Conservation (phyloP, 1,140 invertebrate genomes). For the Eupeodes corollae region DNA sequence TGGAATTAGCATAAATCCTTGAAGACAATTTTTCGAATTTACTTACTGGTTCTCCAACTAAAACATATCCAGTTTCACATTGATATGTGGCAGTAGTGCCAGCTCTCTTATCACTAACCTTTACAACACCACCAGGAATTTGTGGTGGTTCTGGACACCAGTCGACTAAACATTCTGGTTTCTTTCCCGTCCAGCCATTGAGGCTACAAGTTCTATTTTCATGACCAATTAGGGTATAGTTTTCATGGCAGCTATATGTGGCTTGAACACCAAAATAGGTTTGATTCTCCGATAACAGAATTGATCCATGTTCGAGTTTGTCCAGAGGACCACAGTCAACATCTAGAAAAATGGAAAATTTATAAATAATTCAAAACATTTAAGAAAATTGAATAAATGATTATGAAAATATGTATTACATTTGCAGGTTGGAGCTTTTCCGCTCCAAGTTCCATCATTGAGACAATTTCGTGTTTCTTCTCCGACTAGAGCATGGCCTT, state of each 20-base stretch:
- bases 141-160: conserved; percentile 72
- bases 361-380: not conserved
- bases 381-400: not conserved
- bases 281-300: conserved; percentile 52
- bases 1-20: not conserved
- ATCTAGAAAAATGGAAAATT: conserved; percentile 41
- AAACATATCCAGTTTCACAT: conserved; percentile 73
- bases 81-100: conserved; percentile 67
- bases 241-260: conserved; percentile 65
- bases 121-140: conserved; percentile 60
- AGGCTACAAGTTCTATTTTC: conserved; percentile 62
- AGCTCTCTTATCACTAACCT: conserved; percentile 54
- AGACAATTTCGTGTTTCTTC: conserved; percentile 55
- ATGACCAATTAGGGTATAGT: conserved; percentile 72
- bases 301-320: conserved; percentile 59
- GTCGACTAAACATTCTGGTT: conserved; percentile 70
- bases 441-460: conserved; percentile 68
- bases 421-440: conserved; percentile 66
- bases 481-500: conserved; percentile 73
- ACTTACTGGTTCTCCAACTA: conserved; percentile 67
- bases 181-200: conserved; percentile 69
- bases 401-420: conserved; percentile 47
- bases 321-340: conserved; percentile 68
- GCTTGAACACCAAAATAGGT: conserved; percentile 70
- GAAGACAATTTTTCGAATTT: conserved; percentile 9